Evolutionary conservation across 1,140 invertebrate species (phyloP).

Genomic region (Drosophila kohkoa): DNA sequence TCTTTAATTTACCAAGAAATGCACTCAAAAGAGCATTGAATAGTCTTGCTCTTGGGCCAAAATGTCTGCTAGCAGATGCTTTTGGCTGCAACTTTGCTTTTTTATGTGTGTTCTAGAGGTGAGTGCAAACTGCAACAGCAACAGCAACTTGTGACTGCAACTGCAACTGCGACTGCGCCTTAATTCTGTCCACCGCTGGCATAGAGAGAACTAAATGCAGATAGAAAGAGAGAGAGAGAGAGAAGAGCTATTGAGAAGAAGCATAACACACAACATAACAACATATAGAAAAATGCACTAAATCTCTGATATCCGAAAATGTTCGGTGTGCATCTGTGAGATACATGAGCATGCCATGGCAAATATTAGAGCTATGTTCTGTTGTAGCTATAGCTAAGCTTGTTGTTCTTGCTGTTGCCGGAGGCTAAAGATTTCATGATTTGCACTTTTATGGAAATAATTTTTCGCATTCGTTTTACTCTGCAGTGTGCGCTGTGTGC

Average conservation of each 20-base stretch:
- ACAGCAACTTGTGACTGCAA: conserved; percentile 38
- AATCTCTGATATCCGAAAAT: conserved; percentile 82
- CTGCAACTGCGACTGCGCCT: conserved; percentile 75
- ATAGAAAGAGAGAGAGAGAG: too few relatives aligned
- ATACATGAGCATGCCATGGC: conserved; percentile 69
- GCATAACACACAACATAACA: conserved; percentile 34
- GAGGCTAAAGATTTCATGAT: conserved; percentile 77
- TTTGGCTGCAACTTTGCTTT: conserved; percentile 51
- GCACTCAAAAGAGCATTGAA: neutral
- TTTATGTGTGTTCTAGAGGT: conserved; percentile 44
- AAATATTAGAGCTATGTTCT: conserved; percentile 80
- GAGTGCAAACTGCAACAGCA: conserved; percentile 43
- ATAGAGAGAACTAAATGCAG: neutral
- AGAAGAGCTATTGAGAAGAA: too few relatives aligned
- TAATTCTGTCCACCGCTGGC: conserved; percentile 62
- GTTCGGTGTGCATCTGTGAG: conserved; percentile 69
- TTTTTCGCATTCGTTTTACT: conserved; percentile 59
- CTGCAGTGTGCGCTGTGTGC: conserved; percentile 60
- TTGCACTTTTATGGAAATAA: conserved; percentile 83
- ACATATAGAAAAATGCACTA: conserved; percentile 65
- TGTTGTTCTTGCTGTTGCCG: conserved; percentile 50
- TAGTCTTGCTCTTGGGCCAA: conserved; percentile 5
- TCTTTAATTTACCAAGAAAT: neutral
- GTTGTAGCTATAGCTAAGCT: conserved; percentile 52
- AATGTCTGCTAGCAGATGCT: conserved; percentile 51